These are phyloP conservation scores for Apamea anceps DNA, from an alignment of 2,888 invertebrate genomes.

Conservation along the genomic window DNA sequence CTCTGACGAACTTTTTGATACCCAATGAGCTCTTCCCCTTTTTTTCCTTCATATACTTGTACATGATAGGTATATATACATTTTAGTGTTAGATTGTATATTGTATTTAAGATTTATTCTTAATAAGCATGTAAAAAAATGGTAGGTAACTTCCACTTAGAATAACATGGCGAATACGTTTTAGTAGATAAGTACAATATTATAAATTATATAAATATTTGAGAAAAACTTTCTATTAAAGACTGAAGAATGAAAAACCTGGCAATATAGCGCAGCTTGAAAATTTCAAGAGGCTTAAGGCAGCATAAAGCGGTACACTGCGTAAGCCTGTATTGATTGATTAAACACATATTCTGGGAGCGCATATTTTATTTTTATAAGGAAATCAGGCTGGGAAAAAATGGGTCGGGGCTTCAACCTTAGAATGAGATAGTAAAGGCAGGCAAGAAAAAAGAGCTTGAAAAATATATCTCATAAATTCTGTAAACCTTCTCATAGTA, in stretches of 20 bases:
- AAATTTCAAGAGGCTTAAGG: constrained; percentile 17
- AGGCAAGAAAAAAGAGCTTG: constrained; percentile 11
- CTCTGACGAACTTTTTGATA: neutral
- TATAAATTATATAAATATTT: too few species aligned
- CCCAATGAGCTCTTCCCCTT: neutral
- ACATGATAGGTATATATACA: neutral
- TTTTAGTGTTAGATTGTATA: neutral
- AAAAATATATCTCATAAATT: constrained; percentile 5
- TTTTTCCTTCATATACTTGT: neutral
- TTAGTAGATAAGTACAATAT: neutral
- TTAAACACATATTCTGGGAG: constrained; percentile 39
- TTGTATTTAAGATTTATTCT: neutral
- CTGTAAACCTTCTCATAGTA: neutral
- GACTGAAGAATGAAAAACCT: constrained; percentile 16
- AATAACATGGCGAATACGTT: neutral
- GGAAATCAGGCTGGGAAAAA: constrained; percentile 23
- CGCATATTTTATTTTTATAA: constrained; percentile 34
- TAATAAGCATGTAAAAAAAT: neutral
- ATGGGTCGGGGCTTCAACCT: constrained; percentile 7
- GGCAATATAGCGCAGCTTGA: constrained; percentile 8
- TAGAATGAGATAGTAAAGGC: constrained; percentile 11
- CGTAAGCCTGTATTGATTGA: constrained; percentile 43
- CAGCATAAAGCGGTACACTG: constrained; percentile 24
- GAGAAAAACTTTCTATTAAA: neutral
- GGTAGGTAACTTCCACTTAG: neutral